Percentiles rank a stretch among this genome's conserved stretches.
These are phyloP conservation scores for Cerceris ruficornis DNA, from an alignment of 2,888 invertebrate genomes.

Conservation along the genomic window DNA sequence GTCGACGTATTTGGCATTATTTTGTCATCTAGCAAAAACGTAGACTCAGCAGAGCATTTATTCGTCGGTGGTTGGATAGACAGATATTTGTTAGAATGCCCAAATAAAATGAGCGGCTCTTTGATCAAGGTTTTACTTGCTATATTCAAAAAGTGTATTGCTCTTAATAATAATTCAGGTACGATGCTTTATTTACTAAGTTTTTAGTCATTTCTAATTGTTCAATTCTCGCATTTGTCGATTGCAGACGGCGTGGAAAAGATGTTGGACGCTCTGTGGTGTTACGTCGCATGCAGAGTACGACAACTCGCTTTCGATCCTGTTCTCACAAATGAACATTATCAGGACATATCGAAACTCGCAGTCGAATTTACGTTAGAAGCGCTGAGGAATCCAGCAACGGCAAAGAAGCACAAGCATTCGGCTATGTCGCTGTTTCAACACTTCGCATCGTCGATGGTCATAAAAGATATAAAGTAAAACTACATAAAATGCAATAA, in stretches of 20 bases:
- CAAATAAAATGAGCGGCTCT: constrained; percentile 70
- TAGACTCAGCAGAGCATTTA: constrained; percentile 70
- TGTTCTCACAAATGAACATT: constrained; percentile 66
- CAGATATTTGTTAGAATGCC: constrained; percentile 75
- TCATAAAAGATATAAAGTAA: constrained; percentile 77
- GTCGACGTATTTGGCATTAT: constrained; percentile 73
- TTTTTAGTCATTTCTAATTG: not conserved
- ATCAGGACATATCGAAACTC: constrained; percentile 73
- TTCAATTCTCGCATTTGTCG: not conserved
- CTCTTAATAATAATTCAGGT: constrained; percentile 61
- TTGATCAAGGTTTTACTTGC: constrained; percentile 69
- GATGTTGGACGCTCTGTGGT: constrained; percentile 77
- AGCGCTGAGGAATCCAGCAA: constrained; percentile 71
- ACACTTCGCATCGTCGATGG: constrained; percentile 75
- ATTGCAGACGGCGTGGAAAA: constrained; percentile 59
- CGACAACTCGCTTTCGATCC: constrained; percentile 75
- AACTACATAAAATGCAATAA: not conserved
- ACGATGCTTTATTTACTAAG: constrained; percentile 19
- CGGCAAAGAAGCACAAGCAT: constrained; percentile 74
- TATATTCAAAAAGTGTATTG: constrained; percentile 72
- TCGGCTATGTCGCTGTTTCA: constrained; percentile 74
- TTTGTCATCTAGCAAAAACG: constrained; percentile 65
- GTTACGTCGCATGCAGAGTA: constrained; percentile 73
- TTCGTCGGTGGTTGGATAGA: constrained; percentile 79
- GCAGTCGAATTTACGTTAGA: constrained; percentile 76